These are phyloP conservation scores for Equus quagga DNA, from an alignment of 2,113 vertebrate genomes.

Conservation along the genomic window DNA sequence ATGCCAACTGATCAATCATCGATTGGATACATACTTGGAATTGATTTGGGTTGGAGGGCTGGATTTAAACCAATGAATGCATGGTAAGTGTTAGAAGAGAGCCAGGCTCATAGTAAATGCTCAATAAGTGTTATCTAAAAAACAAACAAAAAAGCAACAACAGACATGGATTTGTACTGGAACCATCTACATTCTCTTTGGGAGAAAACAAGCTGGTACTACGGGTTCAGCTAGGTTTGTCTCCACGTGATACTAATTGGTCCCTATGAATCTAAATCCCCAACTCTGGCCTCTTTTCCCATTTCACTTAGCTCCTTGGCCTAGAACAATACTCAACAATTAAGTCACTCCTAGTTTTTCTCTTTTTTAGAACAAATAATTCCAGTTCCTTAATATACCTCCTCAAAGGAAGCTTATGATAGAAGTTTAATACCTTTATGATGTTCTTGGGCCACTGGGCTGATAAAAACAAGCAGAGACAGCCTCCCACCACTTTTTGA, in stretches of 20 bases:
- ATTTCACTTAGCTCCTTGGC: not conserved
- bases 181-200: not conserved
- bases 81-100: not conserved
- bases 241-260: not conserved
- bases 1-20: not conserved
- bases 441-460: not conserved
- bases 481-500: not conserved
- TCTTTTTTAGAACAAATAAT: not conserved
- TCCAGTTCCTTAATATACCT: constrained; percentile 33
- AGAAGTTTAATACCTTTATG: not conserved
- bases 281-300: not conserved
- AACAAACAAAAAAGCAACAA: not conserved
- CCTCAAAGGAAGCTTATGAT: not conserved
- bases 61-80: not conserved
- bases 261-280: not conserved
- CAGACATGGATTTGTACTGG: not conserved
- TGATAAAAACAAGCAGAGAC: not conserved
- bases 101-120: not conserved
- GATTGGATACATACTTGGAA: not conserved
- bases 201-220: not conserved
- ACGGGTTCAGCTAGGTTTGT: not conserved
- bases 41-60: not conserved
- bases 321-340: not conserved
- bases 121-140: not conserved
- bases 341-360: not conserved